Evolutionary conservation across 2,113 vertebrate species (phyloP).

Genomic region (Gambusia holbrooki): DNA sequence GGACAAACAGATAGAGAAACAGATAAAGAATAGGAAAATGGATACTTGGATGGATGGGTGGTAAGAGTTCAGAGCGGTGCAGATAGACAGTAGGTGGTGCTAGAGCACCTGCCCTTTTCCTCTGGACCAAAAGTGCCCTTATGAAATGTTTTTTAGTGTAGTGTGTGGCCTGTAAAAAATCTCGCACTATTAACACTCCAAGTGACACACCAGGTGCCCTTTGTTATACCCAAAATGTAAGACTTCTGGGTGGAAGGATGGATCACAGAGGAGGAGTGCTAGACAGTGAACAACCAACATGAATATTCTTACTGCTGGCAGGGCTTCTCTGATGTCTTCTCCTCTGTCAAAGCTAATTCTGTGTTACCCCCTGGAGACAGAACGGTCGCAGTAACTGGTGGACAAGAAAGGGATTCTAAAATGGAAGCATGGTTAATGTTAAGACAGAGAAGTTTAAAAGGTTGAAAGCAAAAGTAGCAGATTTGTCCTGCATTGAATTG

Average conservation of each 20-base stretch:
- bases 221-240: no score
- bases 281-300: conserved; percentile 12
- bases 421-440: background rate
- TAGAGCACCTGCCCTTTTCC: no score
- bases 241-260: background rate
- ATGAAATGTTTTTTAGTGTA: no score
- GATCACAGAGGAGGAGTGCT: background rate
- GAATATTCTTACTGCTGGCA: conserved; percentile 55
- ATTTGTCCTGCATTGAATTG: background rate
- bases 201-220: no score
- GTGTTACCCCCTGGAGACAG: conserved; percentile 31
- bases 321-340: conserved; percentile 28
- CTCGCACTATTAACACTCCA: no score
- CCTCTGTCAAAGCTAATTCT: background rate
- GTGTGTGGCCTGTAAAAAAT: no score
- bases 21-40: background rate
- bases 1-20: no score
- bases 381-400: conserved; percentile 18
- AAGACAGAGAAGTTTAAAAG: background rate
- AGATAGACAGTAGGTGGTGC: no score
- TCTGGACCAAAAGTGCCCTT: no score
- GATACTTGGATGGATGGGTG: background rate
- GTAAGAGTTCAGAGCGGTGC: background rate
- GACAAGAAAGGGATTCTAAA: conserved; percentile 5
- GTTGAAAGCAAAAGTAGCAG: background rate